phyloP scores from a whole-genome alignment of 1,140 invertebrate species.

The Ruditapes philippinarum region DNA sequence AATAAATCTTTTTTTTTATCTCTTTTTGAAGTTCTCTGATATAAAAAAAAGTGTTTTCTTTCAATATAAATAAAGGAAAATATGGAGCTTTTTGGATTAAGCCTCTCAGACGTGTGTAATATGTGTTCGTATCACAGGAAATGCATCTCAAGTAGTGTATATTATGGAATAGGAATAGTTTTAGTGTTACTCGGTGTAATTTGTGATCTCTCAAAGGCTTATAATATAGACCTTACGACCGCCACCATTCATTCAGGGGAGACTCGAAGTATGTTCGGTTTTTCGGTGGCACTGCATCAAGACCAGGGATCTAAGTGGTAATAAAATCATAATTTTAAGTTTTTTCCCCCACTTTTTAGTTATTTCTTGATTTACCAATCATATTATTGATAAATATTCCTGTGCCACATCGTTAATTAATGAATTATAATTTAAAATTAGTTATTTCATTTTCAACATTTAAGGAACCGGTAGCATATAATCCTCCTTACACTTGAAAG shows the following conservation, averaged over 20 bases:
- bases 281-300: slow-evolving; percentile 48
- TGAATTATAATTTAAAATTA: too few species aligned
- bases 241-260: slow-evolving; percentile 55
- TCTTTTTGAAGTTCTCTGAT: background rate
- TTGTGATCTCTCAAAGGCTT: background rate
- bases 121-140: slow-evolving; percentile 61
- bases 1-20: background rate
- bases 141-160: slow-evolving; percentile 24
- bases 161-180: background rate
- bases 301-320: slow-evolving; percentile 67
- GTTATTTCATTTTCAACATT: too few species aligned
- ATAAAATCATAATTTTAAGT: too few species aligned
- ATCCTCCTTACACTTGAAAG: too few species aligned
- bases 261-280: slow-evolving; percentile 64
- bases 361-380: too few species aligned
- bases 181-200: slow-evolving; percentile 6
- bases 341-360: too few species aligned
- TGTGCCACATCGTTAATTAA: too few species aligned
- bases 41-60: too few species aligned
- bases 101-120: background rate
- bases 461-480: too few species aligned
- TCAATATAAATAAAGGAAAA: too few species aligned
- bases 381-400: too few species aligned
- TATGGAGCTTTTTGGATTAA: slow-evolving; percentile 9
- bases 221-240: slow-evolving; percentile 54